These are phyloP conservation scores for Ichneumon xanthorius DNA, from an alignment of 2,888 invertebrate species.

Conservation along the genomic window DNA sequence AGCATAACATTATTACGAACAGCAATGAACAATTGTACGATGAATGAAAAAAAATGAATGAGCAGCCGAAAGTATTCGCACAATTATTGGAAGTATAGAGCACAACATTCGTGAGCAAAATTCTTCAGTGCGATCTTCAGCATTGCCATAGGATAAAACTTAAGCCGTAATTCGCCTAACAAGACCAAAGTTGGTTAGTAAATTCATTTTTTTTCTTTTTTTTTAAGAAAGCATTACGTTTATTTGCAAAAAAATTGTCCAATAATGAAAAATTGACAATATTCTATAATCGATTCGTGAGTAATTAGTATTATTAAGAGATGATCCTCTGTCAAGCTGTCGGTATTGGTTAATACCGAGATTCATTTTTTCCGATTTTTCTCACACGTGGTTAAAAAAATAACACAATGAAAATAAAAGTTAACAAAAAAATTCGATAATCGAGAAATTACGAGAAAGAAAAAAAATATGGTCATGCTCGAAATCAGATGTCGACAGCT, in stretches of 20 bases:
- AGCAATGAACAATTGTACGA: slow-evolving; percentile 49
- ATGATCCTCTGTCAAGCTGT: slow-evolving; percentile 80
- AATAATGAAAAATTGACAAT: slow-evolving; percentile 78
- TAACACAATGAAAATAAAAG: slow-evolving; percentile 11
- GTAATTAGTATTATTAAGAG: slow-evolving; percentile 72
- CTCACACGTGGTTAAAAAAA: slow-evolving; percentile 15
- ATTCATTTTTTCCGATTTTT: background rate
- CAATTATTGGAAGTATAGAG: slow-evolving; percentile 7
- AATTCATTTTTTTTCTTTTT: slow-evolving; percentile 53
- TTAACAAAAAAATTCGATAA: slow-evolving; percentile 22
- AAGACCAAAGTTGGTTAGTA: slow-evolving; percentile 80
- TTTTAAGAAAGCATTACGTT: slow-evolving; percentile 82
- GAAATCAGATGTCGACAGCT: slow-evolving; percentile 74
- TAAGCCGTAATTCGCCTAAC: slow-evolving; percentile 64
- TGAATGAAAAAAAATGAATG: slow-evolving; percentile 37
- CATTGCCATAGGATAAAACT: slow-evolving; percentile 12
- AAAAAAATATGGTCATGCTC: slow-evolving; percentile 28
- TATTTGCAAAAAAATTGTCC: slow-evolving; percentile 79
- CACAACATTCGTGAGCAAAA: slow-evolving; percentile 43
- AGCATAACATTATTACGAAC: slow-evolving; percentile 32
- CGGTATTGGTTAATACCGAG: slow-evolving; percentile 48
- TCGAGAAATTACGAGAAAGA: slow-evolving; percentile 33
- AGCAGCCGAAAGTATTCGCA: slow-evolving; percentile 19
- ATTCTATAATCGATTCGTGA: slow-evolving; percentile 73
- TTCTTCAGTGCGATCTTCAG: slow-evolving; percentile 25